phyloP scores from a whole-genome alignment of 1,140 invertebrate genomes.

The Trichomalopsis sarcophagae region DNA sequence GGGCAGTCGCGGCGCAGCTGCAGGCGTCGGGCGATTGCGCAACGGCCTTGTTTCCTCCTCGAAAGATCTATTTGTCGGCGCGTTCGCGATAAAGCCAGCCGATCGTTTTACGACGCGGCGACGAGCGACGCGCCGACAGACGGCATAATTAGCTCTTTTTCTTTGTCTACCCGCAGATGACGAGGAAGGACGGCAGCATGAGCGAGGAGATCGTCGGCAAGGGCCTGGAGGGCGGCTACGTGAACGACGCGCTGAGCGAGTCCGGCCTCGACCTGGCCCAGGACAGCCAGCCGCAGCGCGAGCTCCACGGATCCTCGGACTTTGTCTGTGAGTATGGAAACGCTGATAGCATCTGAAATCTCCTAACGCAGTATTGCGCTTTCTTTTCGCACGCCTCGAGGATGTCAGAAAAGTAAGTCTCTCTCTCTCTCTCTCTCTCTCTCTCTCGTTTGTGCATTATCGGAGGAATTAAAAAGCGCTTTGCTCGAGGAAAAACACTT shows the following conservation, averaged over 20 bases:
- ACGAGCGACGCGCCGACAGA: too few relatives aligned
- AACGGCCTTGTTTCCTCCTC: too few relatives aligned
- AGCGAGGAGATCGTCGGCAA: slow-evolving; percentile 50
- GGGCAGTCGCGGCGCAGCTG: too few relatives aligned
- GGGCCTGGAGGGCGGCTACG: slow-evolving; percentile 62
- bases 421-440: too few relatives aligned
- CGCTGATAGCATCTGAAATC: too few relatives aligned
- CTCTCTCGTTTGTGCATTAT: too few relatives aligned
- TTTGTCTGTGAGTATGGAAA: slow-evolving; percentile 70
- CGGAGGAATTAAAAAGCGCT: slow-evolving; percentile 34
- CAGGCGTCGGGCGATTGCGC: too few relatives aligned
- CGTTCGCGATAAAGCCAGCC: too few relatives aligned
- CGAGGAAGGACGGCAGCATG: slow-evolving; percentile 58
- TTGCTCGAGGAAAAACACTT: slow-evolving; percentile 17
- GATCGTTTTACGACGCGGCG: too few relatives aligned
- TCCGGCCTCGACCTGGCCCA: slow-evolving; percentile 59
- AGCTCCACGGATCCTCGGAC: slow-evolving; percentile 72
- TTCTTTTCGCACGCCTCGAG: slow-evolving; percentile 41
- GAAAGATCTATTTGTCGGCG: too few relatives aligned
- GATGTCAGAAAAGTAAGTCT: slow-evolving; percentile 62
- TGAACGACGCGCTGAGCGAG: slow-evolving; percentile 68
- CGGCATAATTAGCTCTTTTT: neutral
- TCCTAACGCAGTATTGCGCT: too few relatives aligned
- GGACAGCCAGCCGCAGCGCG: slow-evolving; percentile 58
- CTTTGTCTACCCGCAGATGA: slow-evolving; percentile 10